A percentile compares a stretch with the other conserved stretches of the same genome.
Conservation (phyloP, 2,888 invertebrate species). For the Choristoneura rosaceana region DNA sequence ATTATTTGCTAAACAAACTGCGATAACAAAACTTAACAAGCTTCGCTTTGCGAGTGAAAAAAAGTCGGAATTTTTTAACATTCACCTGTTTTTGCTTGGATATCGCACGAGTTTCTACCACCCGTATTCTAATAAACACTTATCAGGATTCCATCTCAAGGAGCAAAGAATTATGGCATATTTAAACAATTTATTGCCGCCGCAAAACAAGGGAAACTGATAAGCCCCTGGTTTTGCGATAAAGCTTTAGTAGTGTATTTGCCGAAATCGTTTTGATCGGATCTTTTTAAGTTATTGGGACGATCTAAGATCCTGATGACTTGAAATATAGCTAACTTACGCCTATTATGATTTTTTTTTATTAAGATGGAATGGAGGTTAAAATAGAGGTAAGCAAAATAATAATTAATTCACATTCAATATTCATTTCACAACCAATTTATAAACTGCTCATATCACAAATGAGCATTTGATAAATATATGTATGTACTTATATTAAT, state of each 20-base stretch:
- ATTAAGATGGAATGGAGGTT: neutral
- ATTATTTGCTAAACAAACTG: constrained; percentile 76
- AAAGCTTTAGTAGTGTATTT: constrained; percentile 62
- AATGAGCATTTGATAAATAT: too few species aligned
- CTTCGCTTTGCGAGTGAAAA: constrained; percentile 66
- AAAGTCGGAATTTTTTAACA: constrained; percentile 63
- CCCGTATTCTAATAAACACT: constrained; percentile 80
- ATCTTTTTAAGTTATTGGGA: constrained; percentile 36
- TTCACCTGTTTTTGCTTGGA: constrained; percentile 69
- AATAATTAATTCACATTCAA: neutral
- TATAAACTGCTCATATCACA: too few species aligned
- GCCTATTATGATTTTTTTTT: constrained; percentile 8
- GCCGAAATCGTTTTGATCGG: constrained; percentile 58
- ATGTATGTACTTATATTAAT: too few species aligned
- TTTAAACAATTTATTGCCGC: constrained; percentile 81
- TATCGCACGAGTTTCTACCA: constrained; percentile 74
- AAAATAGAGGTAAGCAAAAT: neutral
- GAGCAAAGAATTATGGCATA: constrained; percentile 81
- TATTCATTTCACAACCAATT: too few species aligned
- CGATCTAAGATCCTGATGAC: constrained; percentile 26
- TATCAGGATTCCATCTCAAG: constrained; percentile 75
- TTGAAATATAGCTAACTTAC: constrained; percentile 20
- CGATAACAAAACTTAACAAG: constrained; percentile 69
- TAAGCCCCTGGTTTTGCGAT: constrained; percentile 75
- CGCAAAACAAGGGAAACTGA: constrained; percentile 76